phyloP scores from a whole-genome alignment of 2,113 vertebrate genomes.

The Xyrauchen texanus region DNA sequence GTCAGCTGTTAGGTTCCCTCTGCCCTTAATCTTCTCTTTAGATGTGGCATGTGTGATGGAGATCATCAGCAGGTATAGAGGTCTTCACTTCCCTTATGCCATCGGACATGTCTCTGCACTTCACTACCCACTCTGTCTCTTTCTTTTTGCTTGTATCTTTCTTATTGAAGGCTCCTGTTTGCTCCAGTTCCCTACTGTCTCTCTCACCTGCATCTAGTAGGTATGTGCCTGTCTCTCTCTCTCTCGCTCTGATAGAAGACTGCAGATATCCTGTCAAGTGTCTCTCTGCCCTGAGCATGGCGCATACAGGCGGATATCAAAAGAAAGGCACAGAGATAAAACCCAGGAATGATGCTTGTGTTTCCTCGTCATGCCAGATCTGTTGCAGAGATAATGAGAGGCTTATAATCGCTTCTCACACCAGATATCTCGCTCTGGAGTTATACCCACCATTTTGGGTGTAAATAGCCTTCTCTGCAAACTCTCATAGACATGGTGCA shows the following conservation, averaged over 20 bases:
- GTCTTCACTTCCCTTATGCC: constrained; percentile 59
- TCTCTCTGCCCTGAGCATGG: constrained; percentile 66
- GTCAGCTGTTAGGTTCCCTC: background rate
- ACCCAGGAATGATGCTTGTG: constrained; percentile 70
- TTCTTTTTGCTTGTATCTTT: constrained; percentile 33
- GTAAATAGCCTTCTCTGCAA: background rate
- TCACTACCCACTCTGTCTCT: constrained; percentile 41
- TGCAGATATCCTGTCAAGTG: constrained; percentile 65
- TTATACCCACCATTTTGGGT: background rate
- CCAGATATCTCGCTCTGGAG: constrained; percentile 3
- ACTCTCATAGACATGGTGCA: background rate
- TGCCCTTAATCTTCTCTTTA: constrained; percentile 15
- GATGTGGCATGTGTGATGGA: constrained; percentile 33
- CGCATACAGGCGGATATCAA: constrained; percentile 74
- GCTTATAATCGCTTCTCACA: constrained; percentile 18
- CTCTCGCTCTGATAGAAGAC: constrained; percentile 60
- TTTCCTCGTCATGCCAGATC: constrained; percentile 75
- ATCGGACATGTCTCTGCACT: constrained; percentile 39
- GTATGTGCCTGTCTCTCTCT: constrained; percentile 31
- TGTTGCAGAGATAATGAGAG: constrained; percentile 64
- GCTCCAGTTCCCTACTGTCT: constrained; percentile 37
- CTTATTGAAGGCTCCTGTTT: constrained; percentile 20
- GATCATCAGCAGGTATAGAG: constrained; percentile 43
- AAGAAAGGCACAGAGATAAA: constrained; percentile 71
- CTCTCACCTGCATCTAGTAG: constrained; percentile 42